These are phyloP conservation scores for Myotis davidii DNA, from an alignment of 2,113 vertebrate genomes.

Conservation along the genomic window DNA sequence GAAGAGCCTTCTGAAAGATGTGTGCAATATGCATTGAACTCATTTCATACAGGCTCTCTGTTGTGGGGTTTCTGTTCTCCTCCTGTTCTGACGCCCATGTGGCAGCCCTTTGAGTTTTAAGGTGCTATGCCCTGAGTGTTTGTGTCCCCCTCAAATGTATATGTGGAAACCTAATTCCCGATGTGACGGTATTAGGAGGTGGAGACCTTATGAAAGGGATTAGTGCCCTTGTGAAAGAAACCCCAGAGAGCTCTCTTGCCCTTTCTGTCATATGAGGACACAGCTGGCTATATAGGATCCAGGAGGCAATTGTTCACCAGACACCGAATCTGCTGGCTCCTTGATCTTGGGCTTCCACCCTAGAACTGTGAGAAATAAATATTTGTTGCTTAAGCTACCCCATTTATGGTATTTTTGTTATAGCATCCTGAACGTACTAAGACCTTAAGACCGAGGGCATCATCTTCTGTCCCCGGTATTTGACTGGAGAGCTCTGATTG, in stretches of 20 bases:
- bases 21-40: background rate
- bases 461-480: background rate
- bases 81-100: background rate
- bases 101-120: background rate
- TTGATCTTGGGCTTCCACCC: background rate
- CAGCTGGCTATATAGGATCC: too few species aligned
- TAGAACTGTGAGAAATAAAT: background rate
- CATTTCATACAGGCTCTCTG: background rate
- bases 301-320: background rate
- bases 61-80: background rate
- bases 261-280: background rate
- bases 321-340: background rate
- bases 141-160: background rate
- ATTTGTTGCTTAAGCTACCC: background rate
- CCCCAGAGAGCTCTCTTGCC: too few species aligned
- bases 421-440: background rate
- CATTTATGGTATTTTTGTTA: background rate
- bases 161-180: background rate
- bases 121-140: background rate
- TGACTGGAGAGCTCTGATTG: background rate
- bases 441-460: background rate
- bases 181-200: background rate
- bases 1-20: background rate
- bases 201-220: background rate
- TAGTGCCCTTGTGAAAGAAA: background rate